Base-by-base conservation (phyloP, 53 echinoderm and acorn worm species). In the Antedon mediterranea region DNA sequence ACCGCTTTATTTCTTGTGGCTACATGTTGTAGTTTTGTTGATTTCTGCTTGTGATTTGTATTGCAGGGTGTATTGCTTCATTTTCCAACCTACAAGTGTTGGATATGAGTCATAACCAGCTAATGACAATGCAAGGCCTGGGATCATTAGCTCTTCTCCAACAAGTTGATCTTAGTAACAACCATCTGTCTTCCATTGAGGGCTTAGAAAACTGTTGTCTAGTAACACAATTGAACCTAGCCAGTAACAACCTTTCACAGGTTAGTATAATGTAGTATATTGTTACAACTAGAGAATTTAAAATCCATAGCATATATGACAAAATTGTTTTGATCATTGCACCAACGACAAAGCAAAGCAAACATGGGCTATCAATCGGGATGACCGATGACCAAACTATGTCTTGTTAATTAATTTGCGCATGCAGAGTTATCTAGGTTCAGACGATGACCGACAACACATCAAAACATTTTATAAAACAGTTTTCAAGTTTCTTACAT, bases 71-170 rank as follows among this genome's bases (percentile, higher is more conserved):
- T 5, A 15, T 94, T 29, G 85, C 91, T 71, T 85, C 83, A 9
- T 77, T 89, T 20, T 44, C 79, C 6, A 85, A 83, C n/a, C 29
- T 94, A 32, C 84, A 89, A 72, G 85, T 85, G 74, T 85, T 94
- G 27, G 83, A 91, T 31, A 74, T 91, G 23, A 81, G 89, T 43
- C 83, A 91, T 76, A 94, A 94, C 72, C 95, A 94, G 75, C 86
- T 94, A 15, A 87, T 94, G 37, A 89, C 85, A 34, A 82, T 75
- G 73, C 72, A 73, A 73, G 91, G 95, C n/a, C 78, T 94, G 71
- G 72, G 86, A 13, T 74, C 81, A 0, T 71, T 89, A 31, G 87
- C 87, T 32, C 80, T 83, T 33, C 81, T 94, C 27, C 87, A 83
- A 72, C 83, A 86, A 33, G 84, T 94, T 72, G 80, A 87, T 81